phyloP scores from a whole-genome alignment of 1,140 invertebrate species.

The Cepaea nemoralis region DNA sequence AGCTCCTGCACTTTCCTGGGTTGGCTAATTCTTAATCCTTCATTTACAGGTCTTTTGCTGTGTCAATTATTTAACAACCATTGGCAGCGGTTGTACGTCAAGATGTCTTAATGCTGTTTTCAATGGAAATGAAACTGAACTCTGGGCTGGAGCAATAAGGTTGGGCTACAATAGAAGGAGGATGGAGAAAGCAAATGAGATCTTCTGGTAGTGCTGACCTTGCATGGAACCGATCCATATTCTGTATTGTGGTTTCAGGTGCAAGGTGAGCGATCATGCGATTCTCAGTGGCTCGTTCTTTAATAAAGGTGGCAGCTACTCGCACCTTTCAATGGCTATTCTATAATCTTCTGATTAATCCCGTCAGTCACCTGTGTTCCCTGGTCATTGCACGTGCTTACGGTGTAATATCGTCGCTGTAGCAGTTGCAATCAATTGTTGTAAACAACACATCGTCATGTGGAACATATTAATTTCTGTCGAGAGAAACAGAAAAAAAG shows the following conservation, averaged over 20 bases:
- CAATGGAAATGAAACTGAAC: background rate
- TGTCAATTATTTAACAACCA: slow-evolving; percentile 19
- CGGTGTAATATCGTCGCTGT: no score
- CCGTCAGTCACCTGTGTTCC: no score
- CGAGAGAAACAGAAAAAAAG: no score
- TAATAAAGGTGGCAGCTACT: background rate
- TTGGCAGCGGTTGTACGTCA: background rate
- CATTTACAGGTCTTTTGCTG: background rate
- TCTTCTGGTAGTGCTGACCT: slow-evolving; percentile 15
- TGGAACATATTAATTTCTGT: no score
- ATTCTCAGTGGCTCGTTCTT: background rate
- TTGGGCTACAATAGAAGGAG: background rate
- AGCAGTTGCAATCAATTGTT: no score
- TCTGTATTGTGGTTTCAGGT: slow-evolving; percentile 11
- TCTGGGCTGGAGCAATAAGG: background rate
- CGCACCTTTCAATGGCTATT: background rate
- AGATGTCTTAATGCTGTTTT: background rate
- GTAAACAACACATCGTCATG: no score
- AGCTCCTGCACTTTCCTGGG: background rate
- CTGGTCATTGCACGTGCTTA: no score
- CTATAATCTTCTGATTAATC: no score
- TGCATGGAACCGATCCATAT: background rate
- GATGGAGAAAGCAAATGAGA: background rate
- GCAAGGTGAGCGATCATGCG: slow-evolving; percentile 9
- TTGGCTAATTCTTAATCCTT: background rate